Percentiles rank a stretch among this genome's conserved stretches.
Conservation (phyloP, 2,888 invertebrate species). For the Cephus nigrinus region DNA sequence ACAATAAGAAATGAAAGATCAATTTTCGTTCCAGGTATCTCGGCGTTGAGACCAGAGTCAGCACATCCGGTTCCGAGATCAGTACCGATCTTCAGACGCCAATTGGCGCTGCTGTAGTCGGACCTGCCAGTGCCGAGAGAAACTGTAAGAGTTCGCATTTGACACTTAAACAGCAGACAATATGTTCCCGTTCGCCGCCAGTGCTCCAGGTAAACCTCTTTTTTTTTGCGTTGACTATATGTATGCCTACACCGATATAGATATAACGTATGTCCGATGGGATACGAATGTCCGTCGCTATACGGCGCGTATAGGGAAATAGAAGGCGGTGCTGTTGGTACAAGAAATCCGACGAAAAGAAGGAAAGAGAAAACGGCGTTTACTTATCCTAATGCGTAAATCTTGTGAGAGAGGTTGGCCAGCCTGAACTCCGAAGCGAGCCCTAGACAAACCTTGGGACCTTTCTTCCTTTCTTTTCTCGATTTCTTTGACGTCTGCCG, state of each 20-base stretch:
- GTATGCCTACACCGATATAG: no score
- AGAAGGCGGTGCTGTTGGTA: no score
- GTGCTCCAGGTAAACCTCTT: conserved; percentile 56
- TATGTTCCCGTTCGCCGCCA: conserved; percentile 62
- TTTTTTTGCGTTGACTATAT: no score
- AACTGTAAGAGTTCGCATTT: conserved; percentile 62
- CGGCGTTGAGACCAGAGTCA: conserved; percentile 56
- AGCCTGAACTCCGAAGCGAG: conserved; percentile 6
- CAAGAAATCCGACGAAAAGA: no score
- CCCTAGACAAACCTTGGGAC: conserved; percentile 43
- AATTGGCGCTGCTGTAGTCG: conserved; percentile 60
- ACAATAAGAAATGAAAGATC: no score
- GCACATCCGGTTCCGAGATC: conserved; percentile 39
- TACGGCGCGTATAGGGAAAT: no score
- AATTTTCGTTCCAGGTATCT: conserved; percentile 49
- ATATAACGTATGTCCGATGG: no score
- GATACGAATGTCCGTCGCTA: no score
- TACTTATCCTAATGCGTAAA: conserved; percentile 53
- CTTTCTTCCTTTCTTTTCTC: conserved; percentile 16
- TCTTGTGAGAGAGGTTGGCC: conserved; percentile 35
- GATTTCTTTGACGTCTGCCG: conserved; percentile 46
- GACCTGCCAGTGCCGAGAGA: conserved; percentile 62
- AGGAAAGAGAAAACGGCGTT: conserved; percentile 41
- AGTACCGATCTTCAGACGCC: conserved; percentile 50
- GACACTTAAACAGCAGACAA: conserved; percentile 61